phyloP scores from a whole-genome alignment of 1,140 invertebrate species.

The Drosophila melanica region DNA sequence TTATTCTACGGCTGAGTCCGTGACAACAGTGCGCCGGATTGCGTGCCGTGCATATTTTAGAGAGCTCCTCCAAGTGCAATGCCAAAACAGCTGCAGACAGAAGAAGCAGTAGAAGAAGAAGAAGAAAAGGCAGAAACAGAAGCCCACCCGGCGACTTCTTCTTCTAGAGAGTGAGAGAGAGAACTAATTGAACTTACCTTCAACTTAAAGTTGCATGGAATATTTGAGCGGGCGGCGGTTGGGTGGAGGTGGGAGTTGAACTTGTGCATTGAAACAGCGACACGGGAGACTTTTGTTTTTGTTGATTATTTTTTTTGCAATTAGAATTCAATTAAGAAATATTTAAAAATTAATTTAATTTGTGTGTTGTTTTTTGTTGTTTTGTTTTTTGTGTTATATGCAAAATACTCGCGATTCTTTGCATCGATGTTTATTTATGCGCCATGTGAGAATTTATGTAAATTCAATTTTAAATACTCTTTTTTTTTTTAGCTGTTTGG shows the following conservation, averaged over 20 bases:
- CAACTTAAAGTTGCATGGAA: slow-evolving; percentile 50
- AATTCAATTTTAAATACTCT: slow-evolving; percentile 49
- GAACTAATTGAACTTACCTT: slow-evolving; percentile 71
- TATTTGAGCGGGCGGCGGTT: slow-evolving; percentile 23
- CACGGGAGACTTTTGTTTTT: slow-evolving; percentile 37
- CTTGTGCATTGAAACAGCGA: slow-evolving; percentile 46
- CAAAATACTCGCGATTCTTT: slow-evolving; percentile 9
- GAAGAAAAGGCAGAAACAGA: slow-evolving; percentile 4
- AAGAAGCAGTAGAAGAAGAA: not conserved
- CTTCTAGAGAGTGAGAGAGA: not conserved
- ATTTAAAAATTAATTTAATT: slow-evolving; percentile 73
- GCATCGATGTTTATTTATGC: slow-evolving; percentile 32
- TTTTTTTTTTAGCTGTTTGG: slow-evolving; percentile 14
- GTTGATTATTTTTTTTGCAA: slow-evolving; percentile 22
- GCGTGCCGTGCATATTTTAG: slow-evolving; percentile 71
- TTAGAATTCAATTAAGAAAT: slow-evolving; percentile 75
- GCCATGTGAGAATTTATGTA: slow-evolving; percentile 73
- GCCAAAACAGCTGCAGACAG: slow-evolving; percentile 15
- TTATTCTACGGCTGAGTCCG: slow-evolving; percentile 2
- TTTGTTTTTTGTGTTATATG: slow-evolving; percentile 37
- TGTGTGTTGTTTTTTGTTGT: slow-evolving; percentile 23
- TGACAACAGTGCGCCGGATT: slow-evolving; percentile 41
- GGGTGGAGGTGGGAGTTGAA: slow-evolving; percentile 39
- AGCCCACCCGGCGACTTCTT: slow-evolving; percentile 44
- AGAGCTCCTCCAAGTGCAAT: slow-evolving; percentile 40